These are phyloP conservation scores for Oncorhynchus keta DNA, from an alignment of 2,113 vertebrate genomes.

Conservation along the genomic window DNA sequence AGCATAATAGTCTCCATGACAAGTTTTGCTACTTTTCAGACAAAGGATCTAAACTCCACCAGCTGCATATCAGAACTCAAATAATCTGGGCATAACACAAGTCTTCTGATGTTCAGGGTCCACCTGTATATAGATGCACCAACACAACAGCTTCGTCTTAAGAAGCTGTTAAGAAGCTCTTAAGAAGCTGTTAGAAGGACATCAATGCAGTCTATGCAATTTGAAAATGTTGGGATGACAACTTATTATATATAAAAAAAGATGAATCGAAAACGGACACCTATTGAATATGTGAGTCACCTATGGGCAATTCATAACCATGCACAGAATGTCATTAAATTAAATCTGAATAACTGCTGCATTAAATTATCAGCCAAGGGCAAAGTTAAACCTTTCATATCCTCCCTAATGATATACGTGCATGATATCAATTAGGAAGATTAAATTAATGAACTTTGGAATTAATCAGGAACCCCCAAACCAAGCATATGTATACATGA, in stretches of 20 bases:
- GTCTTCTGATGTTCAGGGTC: not conserved
- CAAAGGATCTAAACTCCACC: constrained; percentile 22
- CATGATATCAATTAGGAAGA: not conserved
- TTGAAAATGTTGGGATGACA: not conserved
- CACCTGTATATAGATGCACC: not conserved
- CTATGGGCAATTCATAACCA: no score
- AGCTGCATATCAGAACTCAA: constrained; percentile 24
- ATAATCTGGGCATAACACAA: not conserved
- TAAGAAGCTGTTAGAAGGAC: not conserved
- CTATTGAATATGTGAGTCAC: no score
- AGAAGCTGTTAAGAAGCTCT: not conserved
- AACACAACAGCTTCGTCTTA: not conserved
- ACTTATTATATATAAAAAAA: not conserved
- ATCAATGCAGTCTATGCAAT: not conserved
- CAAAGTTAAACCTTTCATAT: not conserved
- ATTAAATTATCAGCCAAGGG: constrained; percentile 1
- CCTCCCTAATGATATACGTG: no score
- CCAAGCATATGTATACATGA: not conserved
- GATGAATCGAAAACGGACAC: not conserved
- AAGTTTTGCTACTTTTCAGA: constrained; percentile 36
- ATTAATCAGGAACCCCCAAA: not conserved
- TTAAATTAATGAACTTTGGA: not conserved
- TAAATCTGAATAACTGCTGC: no score
- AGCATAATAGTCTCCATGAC: constrained; percentile 28
- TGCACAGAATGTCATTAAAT: no score